Base-by-base conservation (phyloP, 2,888 invertebrate species). In the Euproctis similis region DNA sequence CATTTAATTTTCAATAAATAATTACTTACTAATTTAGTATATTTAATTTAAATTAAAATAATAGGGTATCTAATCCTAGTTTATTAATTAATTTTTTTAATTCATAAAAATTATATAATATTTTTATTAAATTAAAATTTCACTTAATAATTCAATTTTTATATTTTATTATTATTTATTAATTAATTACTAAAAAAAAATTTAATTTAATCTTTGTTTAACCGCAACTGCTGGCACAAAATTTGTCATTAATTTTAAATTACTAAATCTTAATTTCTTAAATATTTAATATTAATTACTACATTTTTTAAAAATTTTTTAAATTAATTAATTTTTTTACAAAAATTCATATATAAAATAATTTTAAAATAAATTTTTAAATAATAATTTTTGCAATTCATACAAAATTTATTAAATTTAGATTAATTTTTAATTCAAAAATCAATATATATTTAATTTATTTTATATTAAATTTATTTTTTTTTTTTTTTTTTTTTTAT, bases 141-240 rank as follows among this genome's bases (percentile, higher is more conserved):
- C 78, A 88, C 87, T 47, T 85, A 82, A 84, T 74, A 78, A 81
- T 63, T 61, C 62, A 59, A 71, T 62, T 66, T 72, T 75, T 69
- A 50, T 53, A 61, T 8, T 18, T 61, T 67, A 5, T 53, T 10
- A 26, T 26, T 49, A 7, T 26, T n/a, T 60, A 69, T 57, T 70
- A 39, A 71, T 66, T 77, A 69, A 59, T 53, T 46, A 67, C 66
- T 67, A 74, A 86, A 65, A 81, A n/a, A n/a, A 75, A 80, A 85
- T 86, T 87, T 68, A 85, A 68, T 80, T 80, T 67, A 85, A 85
- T 6, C 80, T 81, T 82, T 87, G 88, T 87, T 56, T 89, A 89
- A 89, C 87, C 89, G 88, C 89, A 86, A 86, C 85, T 88, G 89
- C 89, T 89, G 88, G 88, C 88, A 88, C 88, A 87, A 87, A 85